Percentiles rank a stretch among this genome's conserved stretches.
These are phyloP conservation scores for Momotus momota DNA, from an alignment of 2,797 vertebrate genomes.

Conservation along the genomic window DNA sequence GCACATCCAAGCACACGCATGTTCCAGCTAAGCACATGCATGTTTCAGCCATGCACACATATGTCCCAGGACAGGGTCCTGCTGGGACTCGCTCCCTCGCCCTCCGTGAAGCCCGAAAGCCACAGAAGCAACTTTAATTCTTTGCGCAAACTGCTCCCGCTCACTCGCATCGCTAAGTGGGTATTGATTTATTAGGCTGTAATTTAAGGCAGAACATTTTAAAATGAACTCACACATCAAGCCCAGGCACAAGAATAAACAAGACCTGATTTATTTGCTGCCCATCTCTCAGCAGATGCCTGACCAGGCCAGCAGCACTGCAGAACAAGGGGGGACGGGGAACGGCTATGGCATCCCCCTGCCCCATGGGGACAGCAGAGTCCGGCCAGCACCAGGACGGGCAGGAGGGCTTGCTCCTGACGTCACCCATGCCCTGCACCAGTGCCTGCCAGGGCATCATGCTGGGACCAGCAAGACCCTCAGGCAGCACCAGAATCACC, in stretches of 20 bases:
- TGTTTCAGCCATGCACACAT: rapidly evolving
- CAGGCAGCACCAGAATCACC: rapidly evolving
- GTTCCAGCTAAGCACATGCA: rapidly evolving
- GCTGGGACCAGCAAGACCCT: rapidly evolving
- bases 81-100: rapidly evolving
- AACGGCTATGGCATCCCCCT: neutral
- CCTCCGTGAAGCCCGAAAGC: neutral
- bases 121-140: neutral
- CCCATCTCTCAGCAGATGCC: neutral
- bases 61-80: neutral
- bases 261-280: slow-evolving; percentile 32
- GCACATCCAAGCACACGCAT: rapidly evolving
- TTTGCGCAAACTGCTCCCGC: neutral
- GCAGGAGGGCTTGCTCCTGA: neutral
- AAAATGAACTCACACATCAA: slow-evolving; percentile 27
- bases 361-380: rapidly evolving
- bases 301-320: rapidly evolving
- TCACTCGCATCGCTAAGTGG: neutral
- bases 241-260: neutral
- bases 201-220: slow-evolving; percentile 50
- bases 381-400: rapidly evolving
- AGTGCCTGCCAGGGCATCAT: rapidly evolving
- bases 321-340: rapidly evolving
- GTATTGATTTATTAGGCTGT: slow-evolving; percentile 38
- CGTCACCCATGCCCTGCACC: neutral